Base-by-base conservation (phyloP, 1,140 invertebrate species). In the Sitophilus oryzae region DNA sequence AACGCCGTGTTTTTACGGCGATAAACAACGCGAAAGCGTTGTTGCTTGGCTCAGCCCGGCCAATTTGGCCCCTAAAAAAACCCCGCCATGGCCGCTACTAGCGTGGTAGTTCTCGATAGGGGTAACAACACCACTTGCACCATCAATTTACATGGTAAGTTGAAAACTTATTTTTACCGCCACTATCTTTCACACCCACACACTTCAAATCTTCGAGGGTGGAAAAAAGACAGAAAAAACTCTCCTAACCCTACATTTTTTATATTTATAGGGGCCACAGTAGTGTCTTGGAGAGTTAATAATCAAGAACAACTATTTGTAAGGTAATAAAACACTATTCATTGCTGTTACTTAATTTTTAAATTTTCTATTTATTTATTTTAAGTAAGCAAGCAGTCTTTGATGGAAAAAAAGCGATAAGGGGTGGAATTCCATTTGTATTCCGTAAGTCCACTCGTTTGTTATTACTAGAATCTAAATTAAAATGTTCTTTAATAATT, bases 41-140 rank as follows among this genome's bases (percentile, higher is more conserved):
- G 58, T 55, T 56, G 25, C 49, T 30, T 23, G 30, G 10, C 51
- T n/a, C 25, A 52, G 49, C 55, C 49, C 58, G 59, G 5, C 52
- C 35, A 35, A 42, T 56, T 49, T 50, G 42, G 54, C 59, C 59
- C 35, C 16, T 43, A 43, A 56, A 40, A 56, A 45, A 43, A 35
- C 11, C 46, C 44, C 23, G 54, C 44, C 47, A 80, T 77, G 84
- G 87, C 84, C 66, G 85, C 88, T 78, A 92, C 89, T 63, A 91
- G 88, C 81, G 90, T 93, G 75, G 89, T 93, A 71, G 87, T 92
- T 69, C 82, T 93, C 69, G 90, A 93, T 77, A 84, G 91, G 74
- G 90, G 90, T 73, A 93, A 93, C 77, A 93, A 93, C 79, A 93
- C 91, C 73, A 93, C 91, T 71, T 92, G 89, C 77, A 93, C 90